Base-by-base conservation (phyloP, 2,888 invertebrate species). In the Dioctria rufipes region DNA sequence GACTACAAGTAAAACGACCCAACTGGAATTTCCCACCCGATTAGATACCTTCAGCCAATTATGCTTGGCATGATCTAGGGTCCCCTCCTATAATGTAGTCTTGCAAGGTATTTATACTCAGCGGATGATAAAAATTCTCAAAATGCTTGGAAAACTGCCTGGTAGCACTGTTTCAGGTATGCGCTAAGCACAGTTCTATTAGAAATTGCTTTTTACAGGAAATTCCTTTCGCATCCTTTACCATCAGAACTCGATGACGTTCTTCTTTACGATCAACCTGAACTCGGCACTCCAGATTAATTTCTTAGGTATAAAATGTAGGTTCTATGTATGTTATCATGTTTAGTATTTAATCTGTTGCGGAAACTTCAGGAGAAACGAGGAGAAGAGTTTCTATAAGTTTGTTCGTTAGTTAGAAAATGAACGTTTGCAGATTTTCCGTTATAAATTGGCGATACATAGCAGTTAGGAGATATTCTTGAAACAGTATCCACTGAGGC, bases 11-110 rank as follows among this genome's bases (percentile, higher is more conserved):
- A 25, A 39, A 61, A 11, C 37, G 39, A 39, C 13, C 61, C 42
- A 42, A 51, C 58, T 42, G 60, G 73, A 73, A 73, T 73, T 42
- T 60, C 13, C 73, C 73, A 73, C 73, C 73, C 73, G 73, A 73
- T 73, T 73, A 54, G 73, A 73, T 73, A 60, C 42, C 58, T 42
- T 6, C 25, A 73, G 60, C 51, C 60, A 73, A 73, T 60, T 73
- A 73, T 73, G 73, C 73, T 40, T 42, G 60, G 73, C 73, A 60
- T 73, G 54, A 73, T 73, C 73, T 73, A 60, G 58, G 40, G 58
- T 73, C 73, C 58, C 40, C 25, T 25, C 25, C 25, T 25, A 25
- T 25, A 25, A 25, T 25, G 25, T 25, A 25, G 25, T 42, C 58
- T 60, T 58, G 73, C n/a, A 6, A 60, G 37, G 13, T 54, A 58